Conservation (phyloP, 1,140 invertebrate species). For the Heterodera schachtii region DNA sequence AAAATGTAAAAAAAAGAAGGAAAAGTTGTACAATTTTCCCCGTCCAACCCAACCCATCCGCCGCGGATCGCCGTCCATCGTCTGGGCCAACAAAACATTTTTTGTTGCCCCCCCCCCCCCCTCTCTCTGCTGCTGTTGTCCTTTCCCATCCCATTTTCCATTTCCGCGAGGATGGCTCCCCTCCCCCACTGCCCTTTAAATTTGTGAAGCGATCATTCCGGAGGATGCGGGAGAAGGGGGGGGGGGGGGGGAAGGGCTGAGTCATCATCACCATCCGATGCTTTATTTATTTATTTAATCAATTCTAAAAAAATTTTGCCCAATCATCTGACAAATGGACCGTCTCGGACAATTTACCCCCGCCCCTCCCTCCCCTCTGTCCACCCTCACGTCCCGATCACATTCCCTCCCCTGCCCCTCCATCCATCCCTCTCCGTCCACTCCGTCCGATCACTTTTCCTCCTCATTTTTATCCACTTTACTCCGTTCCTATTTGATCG, state of each 20-base stretch:
- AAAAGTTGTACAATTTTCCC: background rate
- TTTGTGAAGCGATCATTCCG: background rate
- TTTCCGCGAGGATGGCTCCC: background rate
- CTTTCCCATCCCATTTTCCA: background rate
- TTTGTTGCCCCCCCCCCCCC: background rate
- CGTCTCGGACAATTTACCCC: too few species aligned
- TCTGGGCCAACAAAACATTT: background rate
- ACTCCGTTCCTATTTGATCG: too few species aligned
- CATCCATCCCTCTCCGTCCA: too few species aligned
- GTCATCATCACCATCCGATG: background rate
- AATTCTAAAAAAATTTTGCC: background rate
- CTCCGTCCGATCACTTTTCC: too few species aligned
- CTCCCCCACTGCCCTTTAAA: background rate
- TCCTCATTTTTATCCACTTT: too few species aligned
- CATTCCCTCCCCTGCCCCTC: too few species aligned
- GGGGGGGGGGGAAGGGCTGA: background rate
- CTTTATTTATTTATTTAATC: slow-evolving; percentile 1
- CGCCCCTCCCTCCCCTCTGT: too few species aligned
- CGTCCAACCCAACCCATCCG: background rate
- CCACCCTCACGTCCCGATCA: too few species aligned
- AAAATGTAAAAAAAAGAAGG: background rate
- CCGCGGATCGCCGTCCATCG: too few species aligned
- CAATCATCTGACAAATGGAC: background rate
- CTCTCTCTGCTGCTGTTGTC: too few species aligned
- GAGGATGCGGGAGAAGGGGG: background rate